Base-by-base conservation (phyloP, 2,797 vertebrate genomes). In the Premnoplex brunnescens region DNA sequence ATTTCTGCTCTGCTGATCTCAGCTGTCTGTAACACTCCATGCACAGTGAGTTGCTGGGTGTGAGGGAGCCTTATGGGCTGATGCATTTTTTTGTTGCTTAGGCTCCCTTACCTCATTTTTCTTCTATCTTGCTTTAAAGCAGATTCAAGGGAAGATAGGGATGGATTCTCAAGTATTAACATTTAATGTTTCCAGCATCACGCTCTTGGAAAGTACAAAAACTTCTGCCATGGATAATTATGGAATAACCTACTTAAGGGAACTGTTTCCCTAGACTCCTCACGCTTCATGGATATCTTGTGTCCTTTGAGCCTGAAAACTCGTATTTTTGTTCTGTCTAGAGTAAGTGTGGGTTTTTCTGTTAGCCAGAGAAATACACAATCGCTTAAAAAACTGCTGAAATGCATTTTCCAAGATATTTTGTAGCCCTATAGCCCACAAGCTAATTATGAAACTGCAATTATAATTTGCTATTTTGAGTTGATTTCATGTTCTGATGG, bases 361-460 rank as follows among this genome's bases (percentile, higher is more conserved):
- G 85, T 91, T 93, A 81, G 9, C 30, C 78, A 74, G 67, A 60
- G 46, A 80, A 95, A 92, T 91, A 94, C n/a, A 34, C 49, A 80
- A 32, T 89, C 81, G 58, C 77, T 89, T 72, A 4, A 83, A 95
- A 94, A 91, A 80, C 22, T 91, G 95, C 92, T 96, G 94, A 95
- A 95, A 68, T 2, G 23, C 64, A 14, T 92, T 92, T 96, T 96
- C 84, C 82, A 80, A 16, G 58, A 10, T 88, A 83, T 44, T 85
- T 60, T 77, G 43, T 91, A 39, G 69, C 54, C 41, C 46, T 83
- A 20, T 72, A 89, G 64, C 66, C 75, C 84, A 32, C 87, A 48
- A 80, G 54, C 68, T 93, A 93, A 96, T 97, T 94, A 91, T 12
- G 72, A 81, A 80, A 36, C 64, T 74, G 78, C 63, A 80, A 23